Base-by-base conservation (phyloP, 2,888 invertebrate genomes). In the Blastobasis lacticolella region DNA sequence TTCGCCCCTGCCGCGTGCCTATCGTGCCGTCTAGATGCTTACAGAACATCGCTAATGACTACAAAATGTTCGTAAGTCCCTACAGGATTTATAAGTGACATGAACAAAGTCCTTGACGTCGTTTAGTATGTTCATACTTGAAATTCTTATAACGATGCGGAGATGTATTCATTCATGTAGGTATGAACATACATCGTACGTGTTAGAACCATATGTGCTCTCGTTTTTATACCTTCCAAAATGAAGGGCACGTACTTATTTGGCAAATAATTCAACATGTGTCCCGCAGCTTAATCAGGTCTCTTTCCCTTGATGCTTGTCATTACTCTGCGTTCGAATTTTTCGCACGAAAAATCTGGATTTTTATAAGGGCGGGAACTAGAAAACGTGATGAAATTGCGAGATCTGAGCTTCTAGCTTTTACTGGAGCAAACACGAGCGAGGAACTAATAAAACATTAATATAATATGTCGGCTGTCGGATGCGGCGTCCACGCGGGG, bases 1-100 rank as follows among this genome's bases (percentile, higher is more conserved):
- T 64, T 66, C 63, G 66, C 64, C 63, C 72, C 63, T 64, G 75
- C 71, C 75, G 79, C 82, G 63, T 78, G 73, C 78, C 74, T 75
- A 68, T 69, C 78, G 64, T 75, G 69, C 77, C 75, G 67, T 61
- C 63, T 66, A 61, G 62, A 54, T 51, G 57, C 51, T 53, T 56
- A 43, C 54, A 49, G 49, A 51, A 49, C 45, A 48, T 41, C 36
- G 5, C 23, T 10, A 38, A 46, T 46, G 38, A 6, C 6, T 36
- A 37, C 38, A 37, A 7, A 6, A n/a, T n/a, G 10, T n/a, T n/a
- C 9, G 44, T n/a, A 6, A 44, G 8, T 44, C 10, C 10, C 6
- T n/a, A 4, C 38, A 38, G n/a, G 5, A 10, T 23, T 23, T 36
- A 46, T 38, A 37, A 37, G 38, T 38, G 56, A 54, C 50, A 51